Percentiles rank a stretch among this genome's conserved stretches.
Evolutionary conservation across 2,113 vertebrate species (phyloP).

Genomic region (Semnopithecus entellus): DNA sequence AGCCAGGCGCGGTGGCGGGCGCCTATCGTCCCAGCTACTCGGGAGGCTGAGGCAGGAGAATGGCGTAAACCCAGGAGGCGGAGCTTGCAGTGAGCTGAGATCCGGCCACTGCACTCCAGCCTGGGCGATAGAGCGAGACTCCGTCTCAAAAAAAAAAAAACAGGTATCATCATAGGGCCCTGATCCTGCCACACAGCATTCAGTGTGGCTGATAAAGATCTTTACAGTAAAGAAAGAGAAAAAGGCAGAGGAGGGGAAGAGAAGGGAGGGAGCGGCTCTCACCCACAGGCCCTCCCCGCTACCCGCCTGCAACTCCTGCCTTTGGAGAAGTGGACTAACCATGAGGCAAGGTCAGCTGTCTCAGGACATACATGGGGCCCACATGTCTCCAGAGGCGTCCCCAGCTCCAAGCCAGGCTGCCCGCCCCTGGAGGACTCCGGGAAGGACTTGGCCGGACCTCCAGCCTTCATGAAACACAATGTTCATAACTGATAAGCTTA

Average conservation of each 20-base stretch:
- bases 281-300: neutral
- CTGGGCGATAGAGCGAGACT: too few species aligned
- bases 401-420: neutral
- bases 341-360: neutral
- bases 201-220: neutral
- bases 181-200: too few species aligned
- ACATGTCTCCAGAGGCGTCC: neutral
- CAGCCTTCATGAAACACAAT: conserved; percentile 36
- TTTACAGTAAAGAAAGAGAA: neutral
- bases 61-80: too few species aligned
- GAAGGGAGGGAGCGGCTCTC: neutral
- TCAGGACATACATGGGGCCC: neutral
- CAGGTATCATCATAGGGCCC: neutral
- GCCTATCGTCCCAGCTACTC: too few species aligned
- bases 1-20: too few species aligned
- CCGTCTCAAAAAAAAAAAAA: too few species aligned
- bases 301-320: neutral
- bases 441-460: conserved; percentile 44
- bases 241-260: neutral
- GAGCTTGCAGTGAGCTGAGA: too few species aligned
- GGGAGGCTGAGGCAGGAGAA: too few species aligned
- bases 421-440: neutral
- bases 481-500: conserved; percentile 67
- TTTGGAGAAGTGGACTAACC: neutral
- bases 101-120: too few species aligned